Conservation (phyloP, 2,113 vertebrate genomes). For the Uria aalge region DNA sequence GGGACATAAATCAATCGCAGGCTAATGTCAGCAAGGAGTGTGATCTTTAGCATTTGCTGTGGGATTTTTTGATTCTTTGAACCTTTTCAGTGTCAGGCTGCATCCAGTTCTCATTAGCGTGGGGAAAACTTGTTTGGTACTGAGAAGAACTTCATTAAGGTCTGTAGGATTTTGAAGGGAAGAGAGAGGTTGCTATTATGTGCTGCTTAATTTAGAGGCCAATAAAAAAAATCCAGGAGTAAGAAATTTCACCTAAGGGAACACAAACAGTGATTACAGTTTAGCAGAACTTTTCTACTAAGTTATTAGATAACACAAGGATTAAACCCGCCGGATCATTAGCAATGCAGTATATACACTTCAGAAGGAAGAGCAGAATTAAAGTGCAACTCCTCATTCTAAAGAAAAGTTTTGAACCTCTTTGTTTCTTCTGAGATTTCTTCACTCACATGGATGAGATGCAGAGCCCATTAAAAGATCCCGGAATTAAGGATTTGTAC, state of each 20-base stretch:
- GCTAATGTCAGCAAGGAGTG: accelerated
- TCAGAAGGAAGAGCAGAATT: not conserved
- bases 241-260: not conserved
- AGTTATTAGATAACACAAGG: not conserved
- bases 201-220: not conserved
- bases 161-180: not conserved
- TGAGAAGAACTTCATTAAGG: not conserved
- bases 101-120: not conserved
- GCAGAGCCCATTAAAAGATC: not conserved
- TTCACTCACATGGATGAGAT: not conserved
- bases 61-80: not conserved
- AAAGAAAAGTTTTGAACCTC: not conserved
- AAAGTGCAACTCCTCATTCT: not conserved
- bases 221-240: not conserved
- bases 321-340: not conserved
- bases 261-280: not conserved
- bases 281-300: not conserved
- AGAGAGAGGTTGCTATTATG: not conserved
- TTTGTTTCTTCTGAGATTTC: not conserved
- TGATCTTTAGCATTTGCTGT: not conserved
- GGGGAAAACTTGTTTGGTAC: not conserved
- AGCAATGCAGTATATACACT: not conserved
- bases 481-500: not conserved
- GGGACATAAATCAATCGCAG: not conserved
- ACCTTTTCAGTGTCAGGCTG: not conserved